Percentiles rank a stretch among this genome's conserved stretches.
Evolutionary conservation across 2,113 vertebrate genomes (phyloP).

Genomic region (Hiodon alosoides): DNA sequence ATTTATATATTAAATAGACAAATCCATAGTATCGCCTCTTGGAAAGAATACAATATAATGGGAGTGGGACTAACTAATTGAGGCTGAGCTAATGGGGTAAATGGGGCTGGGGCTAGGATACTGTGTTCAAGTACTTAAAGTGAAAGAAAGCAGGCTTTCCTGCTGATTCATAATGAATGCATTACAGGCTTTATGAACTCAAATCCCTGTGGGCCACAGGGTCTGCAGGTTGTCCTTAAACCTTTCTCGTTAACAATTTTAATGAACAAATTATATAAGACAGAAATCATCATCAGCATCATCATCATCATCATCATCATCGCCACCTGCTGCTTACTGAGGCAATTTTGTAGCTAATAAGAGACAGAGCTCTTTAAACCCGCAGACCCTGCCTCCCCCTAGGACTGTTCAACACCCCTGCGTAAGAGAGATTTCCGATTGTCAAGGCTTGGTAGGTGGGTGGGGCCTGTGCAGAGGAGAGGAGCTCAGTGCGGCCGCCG

Average conservation of each 20-base stretch:
- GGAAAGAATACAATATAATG: neutral
- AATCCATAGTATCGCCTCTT: neutral
- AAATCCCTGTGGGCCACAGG: neutral
- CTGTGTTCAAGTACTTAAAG: neutral
- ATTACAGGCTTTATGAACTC: neutral
- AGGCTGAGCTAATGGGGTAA: neutral
- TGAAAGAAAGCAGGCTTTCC: no score
- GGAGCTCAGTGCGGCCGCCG: constrained; percentile 36
- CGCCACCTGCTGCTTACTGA: no score
- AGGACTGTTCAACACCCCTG: neutral
- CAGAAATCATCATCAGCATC: no score
- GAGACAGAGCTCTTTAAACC: no score
- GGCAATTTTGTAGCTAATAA: no score
- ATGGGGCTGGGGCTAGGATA: neutral
- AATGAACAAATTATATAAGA: no score
- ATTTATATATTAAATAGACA: neutral
- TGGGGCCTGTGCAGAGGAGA: constrained; percentile 14
- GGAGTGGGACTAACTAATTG: neutral
- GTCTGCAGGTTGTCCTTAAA: no score
- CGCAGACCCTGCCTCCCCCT: no score
- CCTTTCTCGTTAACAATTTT: no score
- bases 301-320: no score
- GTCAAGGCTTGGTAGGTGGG: constrained; percentile 37
- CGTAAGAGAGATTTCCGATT: constrained; percentile 27
- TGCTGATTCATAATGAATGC: constrained; percentile 35